Base-by-base conservation (phyloP, 2,888 invertebrate species). In the Sphecodes monilicornis region DNA sequence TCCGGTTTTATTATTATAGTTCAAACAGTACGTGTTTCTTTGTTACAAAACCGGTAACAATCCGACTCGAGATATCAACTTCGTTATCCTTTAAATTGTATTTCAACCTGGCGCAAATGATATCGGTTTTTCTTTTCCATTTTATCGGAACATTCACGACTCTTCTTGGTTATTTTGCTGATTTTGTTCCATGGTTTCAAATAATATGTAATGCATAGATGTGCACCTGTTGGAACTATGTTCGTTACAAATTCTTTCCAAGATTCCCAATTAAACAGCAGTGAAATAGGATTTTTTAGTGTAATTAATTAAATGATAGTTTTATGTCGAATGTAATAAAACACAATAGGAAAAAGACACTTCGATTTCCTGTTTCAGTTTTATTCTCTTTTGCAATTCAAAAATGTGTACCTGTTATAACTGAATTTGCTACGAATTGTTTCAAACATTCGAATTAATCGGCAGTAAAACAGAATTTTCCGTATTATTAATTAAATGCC, bases 1-100 rank as follows among this genome's bases (percentile, higher is more conserved):
- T 29, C 73, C 18, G 72, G 64, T 64, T 64, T 64, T 64, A 64
- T 64, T 64, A 64, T 64, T 32, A 64, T 43, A 46, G 60, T 60
- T 54, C 60, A 32, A 68, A 26, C 69, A 69, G 81, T 81, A 69
- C 73, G 77, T 50, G 78, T 78, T 81, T 73, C 68, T 57, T 73
- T 36, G 68, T 50, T 46, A 43, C 54, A 68, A 72, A 81, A 43
- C 54, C 43, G 64, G 64, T 64, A 64, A 66, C 76, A 57, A 76
- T 74, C 36, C 39, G 43, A 43, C 50, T 26, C 29, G 18, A 46
- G 76, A 76, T 71, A 76, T 76, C 71, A 29, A 41, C 72, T 71
- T 80, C 71, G 66, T 75, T 50, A 75, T 46, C 60, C 39, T 46
- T 80, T 70, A 75, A 80, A 64, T 64, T 64, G 64, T 64, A 64